phyloP scores from a whole-genome alignment of 2,888 invertebrate genomes.

The Drepana falcataria region DNA sequence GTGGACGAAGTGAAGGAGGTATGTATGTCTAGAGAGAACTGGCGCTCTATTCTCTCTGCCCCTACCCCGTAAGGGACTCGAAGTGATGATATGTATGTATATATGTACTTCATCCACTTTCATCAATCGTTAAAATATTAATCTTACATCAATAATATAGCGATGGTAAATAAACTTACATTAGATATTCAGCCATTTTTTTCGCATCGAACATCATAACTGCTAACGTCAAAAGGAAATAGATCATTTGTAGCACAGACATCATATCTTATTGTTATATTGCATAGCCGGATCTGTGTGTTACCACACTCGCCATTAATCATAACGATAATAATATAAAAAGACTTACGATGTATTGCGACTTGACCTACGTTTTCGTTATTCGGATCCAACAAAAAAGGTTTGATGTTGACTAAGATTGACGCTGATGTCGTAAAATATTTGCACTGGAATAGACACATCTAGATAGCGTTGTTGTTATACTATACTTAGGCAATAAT shows the following conservation, averaged over 20 bases:
- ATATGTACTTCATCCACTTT: too few relatives aligned
- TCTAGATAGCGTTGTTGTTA: too few relatives aligned
- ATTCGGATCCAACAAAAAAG: not conserved
- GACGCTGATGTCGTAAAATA: not conserved
- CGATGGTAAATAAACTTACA: not conserved
- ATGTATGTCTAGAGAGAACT: too few relatives aligned
- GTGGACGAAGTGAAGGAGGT: too few relatives aligned
- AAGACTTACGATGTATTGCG: not conserved
- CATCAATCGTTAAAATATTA: too few relatives aligned
- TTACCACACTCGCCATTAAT: slow-evolving; percentile 29
- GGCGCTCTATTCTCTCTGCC: too few relatives aligned
- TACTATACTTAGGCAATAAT: too few relatives aligned
- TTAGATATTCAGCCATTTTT: not conserved
- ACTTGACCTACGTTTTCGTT: not conserved
- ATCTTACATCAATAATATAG: too few relatives aligned
- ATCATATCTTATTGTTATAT: slow-evolving; percentile 12
- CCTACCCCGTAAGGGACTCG: too few relatives aligned
- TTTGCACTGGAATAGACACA: too few relatives aligned
- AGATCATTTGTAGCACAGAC: slow-evolving; percentile 27
- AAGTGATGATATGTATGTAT: too few relatives aligned
- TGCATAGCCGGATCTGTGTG: slow-evolving; percentile 22
- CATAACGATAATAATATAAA: slow-evolving; percentile 20
- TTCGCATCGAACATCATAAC: slow-evolving; percentile 20
- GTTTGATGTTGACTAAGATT: too few relatives aligned
- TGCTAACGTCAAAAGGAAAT: slow-evolving; percentile 23